Evolutionary conservation across 2,113 vertebrate genomes (phyloP).

Genomic region (Catagonus wagneri): DNA sequence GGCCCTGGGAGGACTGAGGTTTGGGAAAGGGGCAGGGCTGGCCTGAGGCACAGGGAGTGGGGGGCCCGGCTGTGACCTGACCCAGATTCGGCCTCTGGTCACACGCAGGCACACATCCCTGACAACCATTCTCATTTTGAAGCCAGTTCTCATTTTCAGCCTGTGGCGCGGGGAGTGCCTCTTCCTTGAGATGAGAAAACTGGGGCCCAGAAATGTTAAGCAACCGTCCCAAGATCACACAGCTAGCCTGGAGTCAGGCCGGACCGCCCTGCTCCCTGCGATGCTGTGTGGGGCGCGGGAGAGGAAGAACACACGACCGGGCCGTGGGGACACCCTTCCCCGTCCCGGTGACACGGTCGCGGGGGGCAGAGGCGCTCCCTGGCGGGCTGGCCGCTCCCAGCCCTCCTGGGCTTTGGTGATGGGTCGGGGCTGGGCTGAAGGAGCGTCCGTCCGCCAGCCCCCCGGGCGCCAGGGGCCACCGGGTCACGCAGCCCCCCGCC

Average conservation of each 20-base stretch:
- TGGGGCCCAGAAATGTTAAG: neutral
- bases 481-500: neutral
- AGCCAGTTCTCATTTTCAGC: neutral
- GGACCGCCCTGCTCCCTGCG: neutral
- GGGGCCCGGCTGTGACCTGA: neutral
- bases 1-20: neutral
- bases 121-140: neutral
- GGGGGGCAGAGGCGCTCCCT: neutral
- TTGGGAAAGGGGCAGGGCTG: neutral
- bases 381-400: neutral
- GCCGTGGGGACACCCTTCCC: too few relatives aligned
- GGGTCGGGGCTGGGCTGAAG: neutral
- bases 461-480: accelerated
- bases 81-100: neutral
- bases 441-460: accelerated
- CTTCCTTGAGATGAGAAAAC: neutral
- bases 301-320: neutral
- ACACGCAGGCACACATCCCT: neutral
- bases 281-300: neutral
- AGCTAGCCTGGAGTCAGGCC: neutral
- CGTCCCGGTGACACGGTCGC: neutral
- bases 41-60: neutral
- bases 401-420: too few relatives aligned
- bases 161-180: neutral
- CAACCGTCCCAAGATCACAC: neutral